Conservation (phyloP, 2,113 vertebrate species). For the Uropsilus gracilis region DNA sequence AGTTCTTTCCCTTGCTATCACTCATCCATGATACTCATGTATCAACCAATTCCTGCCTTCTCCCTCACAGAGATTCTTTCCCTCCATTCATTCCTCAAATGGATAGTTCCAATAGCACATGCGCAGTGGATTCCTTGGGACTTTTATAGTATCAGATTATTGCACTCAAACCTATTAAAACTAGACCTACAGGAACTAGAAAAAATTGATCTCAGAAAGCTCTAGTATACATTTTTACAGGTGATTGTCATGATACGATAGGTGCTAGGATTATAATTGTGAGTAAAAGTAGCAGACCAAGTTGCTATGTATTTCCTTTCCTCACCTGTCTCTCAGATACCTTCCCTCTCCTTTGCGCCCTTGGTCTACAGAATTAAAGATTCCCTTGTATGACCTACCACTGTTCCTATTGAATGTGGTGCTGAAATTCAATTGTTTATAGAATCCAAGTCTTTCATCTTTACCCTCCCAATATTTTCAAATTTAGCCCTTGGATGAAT, state of each 20-base stretch:
- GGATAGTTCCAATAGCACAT: not conserved
- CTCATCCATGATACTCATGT: too few relatives aligned
- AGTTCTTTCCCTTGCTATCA: not conserved
- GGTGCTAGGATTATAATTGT: not conserved
- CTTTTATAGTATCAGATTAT: not conserved
- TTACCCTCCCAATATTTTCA: not conserved
- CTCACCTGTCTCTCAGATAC: not conserved
- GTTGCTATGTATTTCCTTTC: not conserved
- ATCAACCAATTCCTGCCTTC: not conserved
- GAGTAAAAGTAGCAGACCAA: not conserved
- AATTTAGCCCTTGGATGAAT: not conserved
- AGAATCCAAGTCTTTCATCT: not conserved
- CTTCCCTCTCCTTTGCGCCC: not conserved
- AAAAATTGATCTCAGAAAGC: not conserved
- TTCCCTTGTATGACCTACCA: not conserved
- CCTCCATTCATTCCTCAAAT: not conserved
- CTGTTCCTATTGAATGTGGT: not conserved
- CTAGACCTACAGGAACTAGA: not conserved
- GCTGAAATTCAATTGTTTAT: not conserved
- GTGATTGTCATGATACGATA: not conserved
- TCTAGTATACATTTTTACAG: not conserved
- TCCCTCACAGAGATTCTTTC: too few relatives aligned
- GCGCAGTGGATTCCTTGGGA: not conserved
- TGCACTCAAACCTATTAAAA: not conserved
- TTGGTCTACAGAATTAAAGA: not conserved